Conservation (phyloP, 2,888 invertebrate genomes). For the Diachrysia chrysitis region DNA sequence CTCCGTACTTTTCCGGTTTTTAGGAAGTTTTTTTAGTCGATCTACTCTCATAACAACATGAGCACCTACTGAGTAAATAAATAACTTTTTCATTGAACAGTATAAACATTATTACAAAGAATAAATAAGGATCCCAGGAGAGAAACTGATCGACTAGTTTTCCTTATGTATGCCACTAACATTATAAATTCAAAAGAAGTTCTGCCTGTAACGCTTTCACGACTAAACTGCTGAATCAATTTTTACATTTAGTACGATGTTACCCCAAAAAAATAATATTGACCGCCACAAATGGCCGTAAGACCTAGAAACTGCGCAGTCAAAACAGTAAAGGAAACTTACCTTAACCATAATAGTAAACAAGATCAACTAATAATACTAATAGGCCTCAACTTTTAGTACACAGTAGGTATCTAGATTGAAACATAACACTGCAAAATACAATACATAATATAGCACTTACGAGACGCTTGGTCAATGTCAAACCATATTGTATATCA, state of each 20-base stretch:
- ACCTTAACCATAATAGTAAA: neutral
- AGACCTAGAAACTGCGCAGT: neutral
- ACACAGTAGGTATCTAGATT: neutral
- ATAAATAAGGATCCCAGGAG: too few species aligned
- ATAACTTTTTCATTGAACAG: too few species aligned
- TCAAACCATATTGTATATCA: constrained; percentile 59
- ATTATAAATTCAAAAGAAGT: too few species aligned
- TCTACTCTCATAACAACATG: too few species aligned
- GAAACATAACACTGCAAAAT: constrained; percentile 7
- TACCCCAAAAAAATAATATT: neutral
- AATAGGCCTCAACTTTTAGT: neutral
- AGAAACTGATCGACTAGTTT: too few species aligned
- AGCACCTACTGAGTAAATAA: too few species aligned
- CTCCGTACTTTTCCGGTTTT: too few species aligned
- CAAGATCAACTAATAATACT: neutral
- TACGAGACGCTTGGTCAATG: constrained; percentile 59
- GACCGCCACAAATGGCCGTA: neutral
- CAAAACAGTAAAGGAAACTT: neutral
- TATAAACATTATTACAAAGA: too few species aligned
- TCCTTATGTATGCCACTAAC: too few species aligned
- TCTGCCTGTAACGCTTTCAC: too few species aligned
- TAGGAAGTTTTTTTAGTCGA: too few species aligned
- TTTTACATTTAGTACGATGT: neutral
- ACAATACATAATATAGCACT: constrained; percentile 21
- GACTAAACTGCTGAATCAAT: neutral